These are phyloP conservation scores for Pseudoatta argentina DNA, from an alignment of 1,140 invertebrate species.

Conservation along the genomic window DNA sequence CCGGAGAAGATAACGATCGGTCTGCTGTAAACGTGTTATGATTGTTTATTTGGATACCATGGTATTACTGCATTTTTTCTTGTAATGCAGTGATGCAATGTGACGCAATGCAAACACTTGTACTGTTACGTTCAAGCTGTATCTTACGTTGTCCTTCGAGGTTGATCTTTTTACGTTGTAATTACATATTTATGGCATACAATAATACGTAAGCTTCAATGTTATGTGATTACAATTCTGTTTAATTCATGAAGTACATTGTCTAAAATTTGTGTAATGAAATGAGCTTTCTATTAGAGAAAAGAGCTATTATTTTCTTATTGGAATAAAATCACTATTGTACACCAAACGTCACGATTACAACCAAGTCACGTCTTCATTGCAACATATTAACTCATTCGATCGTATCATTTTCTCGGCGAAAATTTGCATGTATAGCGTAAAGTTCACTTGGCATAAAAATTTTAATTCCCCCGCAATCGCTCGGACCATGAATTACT, in stretches of 20 bases:
- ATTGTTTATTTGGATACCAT: conserved; percentile 37
- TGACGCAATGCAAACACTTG: neutral
- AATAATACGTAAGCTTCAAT: neutral
- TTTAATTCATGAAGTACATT: neutral
- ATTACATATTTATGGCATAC: neutral
- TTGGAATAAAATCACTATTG: conserved; percentile 18
- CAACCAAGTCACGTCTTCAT: conserved; percentile 8
- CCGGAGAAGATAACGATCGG: conserved; percentile 42
- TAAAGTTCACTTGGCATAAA: conserved; percentile 47
- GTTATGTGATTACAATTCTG: neutral
- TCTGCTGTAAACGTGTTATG: conserved; percentile 24
- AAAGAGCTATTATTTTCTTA: conserved; percentile 5
- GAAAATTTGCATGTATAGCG: conserved; percentile 2
- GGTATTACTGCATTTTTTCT: conserved; percentile 27
- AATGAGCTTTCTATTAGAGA: neutral
- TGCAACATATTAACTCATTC: conserved; percentile 23
- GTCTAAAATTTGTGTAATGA: neutral
- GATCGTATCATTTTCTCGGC: conserved; percentile 23
- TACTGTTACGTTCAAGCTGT: neutral
- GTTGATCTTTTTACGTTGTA: neutral
- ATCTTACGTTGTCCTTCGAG: neutral
- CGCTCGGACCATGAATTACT: neutral
- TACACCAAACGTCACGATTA: conserved; percentile 10
- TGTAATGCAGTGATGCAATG: conserved; percentile 9
- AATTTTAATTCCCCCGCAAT: neutral